Evolutionary conservation across 2,888 invertebrate species (phyloP), one percentile per base, ranked within the genome.

Genomic region (Charanyca ferruginea): DNA sequence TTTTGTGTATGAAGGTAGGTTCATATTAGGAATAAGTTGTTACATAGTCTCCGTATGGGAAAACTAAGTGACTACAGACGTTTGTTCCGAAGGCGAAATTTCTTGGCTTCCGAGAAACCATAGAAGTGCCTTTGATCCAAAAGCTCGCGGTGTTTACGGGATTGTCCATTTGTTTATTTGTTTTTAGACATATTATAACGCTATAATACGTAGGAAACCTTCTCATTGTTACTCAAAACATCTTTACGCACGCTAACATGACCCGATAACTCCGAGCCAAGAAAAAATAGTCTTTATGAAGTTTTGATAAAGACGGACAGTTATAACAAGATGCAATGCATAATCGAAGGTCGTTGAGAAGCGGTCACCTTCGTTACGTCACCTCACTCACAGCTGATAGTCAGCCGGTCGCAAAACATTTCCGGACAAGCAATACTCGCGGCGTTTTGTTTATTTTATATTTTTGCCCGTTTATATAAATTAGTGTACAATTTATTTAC

Each of bases 311-410:
- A 60, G 70, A 62, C 23, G 44, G 25, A 53, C 7, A 44, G 52
- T 16, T 38, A 22, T 41, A 49, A 38, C 44, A 49, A 62, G 23
- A 67, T 23, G 49, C 65, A n/a, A 38, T 57, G 59, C 41, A 48
- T 42, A 66, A 54, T 63, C 53, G 77, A 84, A 86, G 85, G 85
- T 72, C 81, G 45, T 28, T 61, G 23, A 47, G 63, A 57, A 66
- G 57, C 83, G 83, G 87, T 86, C 85, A 86, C 84, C 85, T 87
- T 85, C 49, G 69, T 79, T 79, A 74, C 85, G 83, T 87, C 82
- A 83, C 16, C 63, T 38, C 7, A 28, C 28, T 5, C 44, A 51
- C 87, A 84, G 85, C 85, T 86, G 87, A 86, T 79, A 74, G 62
- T 66, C 67, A 58, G 57, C 18, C 35, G 74, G 32, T 47, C 18